Base-by-base conservation (phyloP, 2,888 invertebrate genomes). In the Dicyrtoma fusca region DNA sequence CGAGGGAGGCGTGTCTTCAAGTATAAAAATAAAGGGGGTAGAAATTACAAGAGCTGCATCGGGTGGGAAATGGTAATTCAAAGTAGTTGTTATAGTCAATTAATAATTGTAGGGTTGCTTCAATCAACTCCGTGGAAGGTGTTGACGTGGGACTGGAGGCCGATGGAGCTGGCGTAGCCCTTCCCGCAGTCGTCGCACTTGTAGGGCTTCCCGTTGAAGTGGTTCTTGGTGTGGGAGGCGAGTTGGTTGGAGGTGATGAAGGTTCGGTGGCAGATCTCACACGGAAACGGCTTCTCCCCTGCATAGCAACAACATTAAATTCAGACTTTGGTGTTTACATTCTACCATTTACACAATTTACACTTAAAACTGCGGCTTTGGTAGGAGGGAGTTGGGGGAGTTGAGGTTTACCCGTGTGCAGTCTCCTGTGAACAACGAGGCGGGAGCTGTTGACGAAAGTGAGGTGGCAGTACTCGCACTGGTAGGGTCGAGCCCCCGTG, bases 401-500 rank as follows among this genome's bases (percentile, higher is more conserved):
- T 17, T 4, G 4, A 17, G 63, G 2, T 34, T 26, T 63, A 23
- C 76, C 79, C 0, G 77, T 78, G 51, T 79, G 79, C 45, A 76
- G 65, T 19, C 78, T 59, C 25, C 77, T 64, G 65, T 79, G 79
- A 45, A 78, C 77, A 17, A 79, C 77, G 1, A 79, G 69, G n/a
- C 79, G 49, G 45, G 77, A 77, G 44, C 73, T 73, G 65, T 79
- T 79, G 8, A 78, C 78, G 44, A 79, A 79, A 17, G 77, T 71
- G 34, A 69, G 73, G 51, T 71, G 62, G 44, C 77, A 76, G 57
- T 49, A 76, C 17, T 74, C 65, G 63, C 79, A 79, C 68, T 76
- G 75, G 69, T 76, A 79, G 1, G 79, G 79, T 21, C 77, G 74
- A 61, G 76, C 77, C 42, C 77, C 78, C 0, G 75, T 75, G 25